Evolutionary conservation across 2,888 invertebrate genomes (phyloP).

Genomic region (Drosophila lutescens): DNA sequence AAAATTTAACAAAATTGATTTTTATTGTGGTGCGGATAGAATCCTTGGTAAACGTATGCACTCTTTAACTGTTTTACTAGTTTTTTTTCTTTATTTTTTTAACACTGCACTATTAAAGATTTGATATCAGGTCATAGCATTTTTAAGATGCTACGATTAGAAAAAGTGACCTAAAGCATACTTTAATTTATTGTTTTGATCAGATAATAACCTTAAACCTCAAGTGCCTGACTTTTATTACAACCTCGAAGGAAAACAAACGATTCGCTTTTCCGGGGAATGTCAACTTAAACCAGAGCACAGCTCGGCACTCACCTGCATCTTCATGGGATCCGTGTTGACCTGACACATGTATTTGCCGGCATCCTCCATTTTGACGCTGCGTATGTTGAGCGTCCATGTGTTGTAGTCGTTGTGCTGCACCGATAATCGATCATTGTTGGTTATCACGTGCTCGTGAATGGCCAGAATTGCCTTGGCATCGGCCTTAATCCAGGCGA

Average conservation of each 20-base stretch:
- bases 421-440: slow-evolving; percentile 94
- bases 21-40: too few relatives aligned
- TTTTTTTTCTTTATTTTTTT: too few relatives aligned
- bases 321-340: slow-evolving; percentile 97
- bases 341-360: slow-evolving; percentile 98
- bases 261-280: neutral
- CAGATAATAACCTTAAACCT: too few relatives aligned
- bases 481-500: slow-evolving; percentile 97
- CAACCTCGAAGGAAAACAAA: neutral
- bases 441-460: slow-evolving; percentile 96
- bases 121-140: too few relatives aligned
- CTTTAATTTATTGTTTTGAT: too few relatives aligned
- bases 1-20: too few relatives aligned
- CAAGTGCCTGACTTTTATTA: neutral
- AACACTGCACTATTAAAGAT: too few relatives aligned
- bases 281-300: slow-evolving; percentile 18
- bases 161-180: too few relatives aligned
- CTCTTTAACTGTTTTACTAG: too few relatives aligned
- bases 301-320: slow-evolving; percentile 88
- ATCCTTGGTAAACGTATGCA: too few relatives aligned
- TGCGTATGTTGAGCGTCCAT: slow-evolving; percentile 95
- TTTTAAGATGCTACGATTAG: too few relatives aligned
- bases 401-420: slow-evolving; percentile 97
- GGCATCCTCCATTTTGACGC: slow-evolving; percentile 93
- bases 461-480: slow-evolving; percentile 96